Percentiles rank a stretch among this genome's conserved stretches.
phyloP scores from a whole-genome alignment of 2,113 vertebrate species.

The Syrrhaptes paradoxus region DNA sequence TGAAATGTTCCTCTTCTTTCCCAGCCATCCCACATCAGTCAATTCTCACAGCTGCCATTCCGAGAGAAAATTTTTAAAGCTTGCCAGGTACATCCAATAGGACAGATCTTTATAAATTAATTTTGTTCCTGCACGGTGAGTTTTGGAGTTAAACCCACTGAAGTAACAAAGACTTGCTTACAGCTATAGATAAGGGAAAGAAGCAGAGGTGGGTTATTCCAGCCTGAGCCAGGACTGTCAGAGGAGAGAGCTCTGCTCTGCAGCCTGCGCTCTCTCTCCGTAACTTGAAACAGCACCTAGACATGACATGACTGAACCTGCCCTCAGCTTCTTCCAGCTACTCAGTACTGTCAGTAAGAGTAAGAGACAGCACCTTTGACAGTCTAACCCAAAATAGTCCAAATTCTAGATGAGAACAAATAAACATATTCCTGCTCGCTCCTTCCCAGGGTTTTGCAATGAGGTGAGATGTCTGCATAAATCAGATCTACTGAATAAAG shows the following conservation, averaged over 20 bases:
- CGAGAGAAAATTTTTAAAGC: neutral
- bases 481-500: neutral
- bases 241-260: neutral
- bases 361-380: neutral
- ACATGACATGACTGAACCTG: accelerated
- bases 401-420: neutral
- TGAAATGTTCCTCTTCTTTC: neutral
- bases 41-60: neutral
- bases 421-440: neutral
- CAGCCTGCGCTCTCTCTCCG: accelerated
- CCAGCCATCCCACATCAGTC: neutral
- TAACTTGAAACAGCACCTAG: neutral
- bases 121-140: neutral
- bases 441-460: neutral
- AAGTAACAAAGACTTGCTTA: neutral
- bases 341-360: neutral
- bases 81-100: neutral
- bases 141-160: neutral
- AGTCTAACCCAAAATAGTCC: neutral
- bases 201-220: neutral
- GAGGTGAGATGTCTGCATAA: neutral
- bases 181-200: neutral
- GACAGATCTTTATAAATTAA: neutral
- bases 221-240: neutral
- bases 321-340: neutral